Evolutionary conservation across 2,797 vertebrate species (phyloP), one percentile per base, ranked within the genome.

Genomic region (Buceros bicornis): DNA sequence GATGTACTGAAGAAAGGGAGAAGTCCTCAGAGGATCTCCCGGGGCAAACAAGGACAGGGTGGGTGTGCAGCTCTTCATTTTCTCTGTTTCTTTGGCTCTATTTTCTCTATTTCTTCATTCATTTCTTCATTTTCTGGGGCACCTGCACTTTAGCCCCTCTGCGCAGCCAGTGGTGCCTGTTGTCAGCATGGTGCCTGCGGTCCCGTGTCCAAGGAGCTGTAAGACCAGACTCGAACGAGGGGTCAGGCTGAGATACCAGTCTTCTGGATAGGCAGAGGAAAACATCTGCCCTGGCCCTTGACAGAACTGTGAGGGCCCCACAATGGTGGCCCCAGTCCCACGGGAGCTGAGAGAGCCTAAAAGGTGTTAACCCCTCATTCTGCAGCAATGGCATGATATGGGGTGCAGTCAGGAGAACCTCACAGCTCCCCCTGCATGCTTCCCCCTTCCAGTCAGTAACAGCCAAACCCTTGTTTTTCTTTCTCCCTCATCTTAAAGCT

Each of bases 381-480:
- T 20, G 16, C 16, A 26, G 47, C 3, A 0, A 1, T 1, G 17
- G 53, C 25, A 5, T 13, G 11, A 40, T 7, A 15, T 0, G 0
- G 6, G 10, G 22, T 8, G 10, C 66, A 35, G 25, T 6, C 37
- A 65, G 47, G 28, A 62, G 64, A 65, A 15, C 42, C 54, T 24
- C 71, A 7, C 53, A 67, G 69, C 48, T 86, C 51, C 17, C 28
- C 33, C 9, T 13, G 12, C 28, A 3, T 4, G 8, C 48, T 43
- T 21, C 69, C 48, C 60, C 45, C 24, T 54, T 29, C 50, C 58
- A 24, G n/a, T 19, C 33, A 11, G 18, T 2, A 65, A 28, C 50
- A 74, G 58, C 84, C 69, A 71, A 81, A 42, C 57, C 45, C 62
- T 62, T 56, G 29, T n/a, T 91, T 91, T 77, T 15, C 83, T 77